phyloP scores from a whole-genome alignment of 1,140 invertebrate genomes.

The Drosophila repleta region DNA sequence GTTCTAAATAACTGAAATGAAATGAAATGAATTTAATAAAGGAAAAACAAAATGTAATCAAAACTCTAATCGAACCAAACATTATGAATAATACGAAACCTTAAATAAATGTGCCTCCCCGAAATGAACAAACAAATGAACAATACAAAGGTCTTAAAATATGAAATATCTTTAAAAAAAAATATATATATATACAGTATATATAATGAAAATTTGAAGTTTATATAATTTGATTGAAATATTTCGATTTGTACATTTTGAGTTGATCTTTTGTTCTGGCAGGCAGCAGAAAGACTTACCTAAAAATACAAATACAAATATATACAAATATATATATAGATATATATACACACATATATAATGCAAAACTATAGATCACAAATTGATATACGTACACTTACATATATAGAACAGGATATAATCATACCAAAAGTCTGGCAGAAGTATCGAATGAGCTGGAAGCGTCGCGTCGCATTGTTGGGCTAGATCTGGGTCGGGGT shows the following conservation, averaged over 20 bases:
- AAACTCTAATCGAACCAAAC: conserved; percentile 44
- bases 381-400: conserved; percentile 32
- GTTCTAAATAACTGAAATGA: conserved; percentile 12
- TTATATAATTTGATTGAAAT: conserved; percentile 11
- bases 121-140: conserved; percentile 42
- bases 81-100: conserved; percentile 39
- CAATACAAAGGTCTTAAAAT: conserved; percentile 40
- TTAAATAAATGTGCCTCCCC: conserved; percentile 60
- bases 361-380: conserved; percentile 22
- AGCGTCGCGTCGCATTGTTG: conserved; percentile 29
- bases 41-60: conserved; percentile 9
- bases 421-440: conserved; percentile 47
- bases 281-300: conserved; percentile 33
- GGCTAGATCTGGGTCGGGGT: conserved; percentile 15
- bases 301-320: not conserved
- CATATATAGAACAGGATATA: conserved; percentile 35
- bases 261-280: conserved; percentile 19
- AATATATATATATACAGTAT: conserved; percentile 7
- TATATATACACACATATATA: conserved; percentile 1
- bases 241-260: conserved; percentile 11
- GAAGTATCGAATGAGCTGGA: conserved; percentile 26
- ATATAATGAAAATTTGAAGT: too few relatives aligned
- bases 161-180: conserved; percentile 23
- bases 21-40: conserved; percentile 48
- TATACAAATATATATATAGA: not conserved